Conservation (phyloP, 30 jellyfish, hydroid and myxozoan species). For the Hydractinia symbiolongicarpus region DNA sequence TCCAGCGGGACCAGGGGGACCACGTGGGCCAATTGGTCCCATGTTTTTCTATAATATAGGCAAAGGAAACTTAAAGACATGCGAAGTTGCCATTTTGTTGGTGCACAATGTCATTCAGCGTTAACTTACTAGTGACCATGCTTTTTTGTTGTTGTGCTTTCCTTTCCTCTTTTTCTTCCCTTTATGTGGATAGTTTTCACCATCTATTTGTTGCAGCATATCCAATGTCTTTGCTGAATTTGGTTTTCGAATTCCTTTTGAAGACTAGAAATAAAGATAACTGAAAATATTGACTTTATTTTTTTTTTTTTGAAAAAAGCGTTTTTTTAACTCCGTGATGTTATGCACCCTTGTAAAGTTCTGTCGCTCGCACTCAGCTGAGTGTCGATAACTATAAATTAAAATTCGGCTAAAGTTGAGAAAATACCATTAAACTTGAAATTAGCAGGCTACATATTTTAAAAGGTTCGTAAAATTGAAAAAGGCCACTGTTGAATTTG, state of each 20-base stretch:
- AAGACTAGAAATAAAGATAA: not conserved
- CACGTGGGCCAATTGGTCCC: conserved; percentile 3
- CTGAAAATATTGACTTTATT: no score
- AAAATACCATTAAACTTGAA: no score
- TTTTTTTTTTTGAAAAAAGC: no score
- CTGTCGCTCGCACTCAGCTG: no score
- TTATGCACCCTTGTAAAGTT: no score
- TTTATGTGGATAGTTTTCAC: not conserved
- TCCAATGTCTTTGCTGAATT: not conserved
- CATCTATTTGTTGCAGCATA: not conserved
- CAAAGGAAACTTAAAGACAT: not conserved
- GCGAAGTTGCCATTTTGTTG: not conserved
- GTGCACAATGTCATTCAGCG: not conserved
- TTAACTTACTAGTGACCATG: not conserved
- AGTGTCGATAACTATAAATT: no score
- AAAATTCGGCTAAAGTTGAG: no score
- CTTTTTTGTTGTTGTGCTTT: not conserved
- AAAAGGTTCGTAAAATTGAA: no score
- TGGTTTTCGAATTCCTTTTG: not conserved
- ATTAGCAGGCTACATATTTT: no score
- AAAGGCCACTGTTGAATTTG: no score
- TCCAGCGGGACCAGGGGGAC: conserved; percentile 17
- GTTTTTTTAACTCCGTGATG: no score
- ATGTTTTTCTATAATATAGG: not conserved
- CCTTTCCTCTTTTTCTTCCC: not conserved